Evolutionary conservation across 1,140 invertebrate genomes (phyloP), one percentile per base, ranked within the genome.

Genomic region (Cyclina sinensis): DNA sequence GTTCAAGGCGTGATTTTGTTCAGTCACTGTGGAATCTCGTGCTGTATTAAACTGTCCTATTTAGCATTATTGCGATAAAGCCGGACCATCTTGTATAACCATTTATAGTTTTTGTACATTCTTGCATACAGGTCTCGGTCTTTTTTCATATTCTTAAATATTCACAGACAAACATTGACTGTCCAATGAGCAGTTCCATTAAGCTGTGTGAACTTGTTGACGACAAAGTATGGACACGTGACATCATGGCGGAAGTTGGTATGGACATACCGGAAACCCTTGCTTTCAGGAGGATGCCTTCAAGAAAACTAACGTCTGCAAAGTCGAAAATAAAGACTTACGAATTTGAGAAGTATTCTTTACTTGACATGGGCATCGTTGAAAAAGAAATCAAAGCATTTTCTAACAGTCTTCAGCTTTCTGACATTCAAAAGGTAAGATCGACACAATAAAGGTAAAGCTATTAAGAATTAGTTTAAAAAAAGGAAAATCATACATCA

Each of bases 141-240:
- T n/a, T n/a, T n/a, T n/a, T n/a, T n/a, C n/a, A n/a, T n/a, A n/a
- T n/a, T n/a, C n/a, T n/a, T n/a, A n/a, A n/a, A n/a, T n/a, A 16
- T 18, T 59, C 48, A 39, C 24, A 84, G 82, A 54, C 30, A 54
- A 24, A 74, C 37, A 76, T 93, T 21, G 92, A 93, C 21, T 90
- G 89, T 37, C 92, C 92, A 1, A 90, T 91, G 89, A 90, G 89
- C 27, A 91, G 90, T 43, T 92, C 92, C 0, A 12, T 90, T 18
- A 76, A 89, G n/a, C 57, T 93, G 30, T 88, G 76, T 46, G 80
- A 84, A 32, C 30, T 84, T 11, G 88, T 91, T 0, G 92, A 93
- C 32, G 90, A 93, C 70, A 93, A 92, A 85, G 65, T 93, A 0
- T 88, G 87, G 85, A 93, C 91, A 14, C 43, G 91, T n/a, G 84